Evolutionary conservation across 2,888 invertebrate genomes (phyloP).

Genomic region (Ommatoiulus sabulosus): DNA sequence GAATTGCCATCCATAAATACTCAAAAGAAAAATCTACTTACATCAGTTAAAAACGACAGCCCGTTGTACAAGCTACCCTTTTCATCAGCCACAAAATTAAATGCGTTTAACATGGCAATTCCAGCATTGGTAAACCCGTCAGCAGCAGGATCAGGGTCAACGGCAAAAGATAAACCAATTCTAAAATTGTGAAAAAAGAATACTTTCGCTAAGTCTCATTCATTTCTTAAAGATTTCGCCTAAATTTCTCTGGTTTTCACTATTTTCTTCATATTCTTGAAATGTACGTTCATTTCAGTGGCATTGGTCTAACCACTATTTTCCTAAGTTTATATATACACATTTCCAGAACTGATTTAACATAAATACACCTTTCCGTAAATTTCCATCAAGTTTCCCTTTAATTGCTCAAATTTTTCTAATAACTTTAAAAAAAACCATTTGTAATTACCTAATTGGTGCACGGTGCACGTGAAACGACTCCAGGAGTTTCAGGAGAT

Average conservation of each 20-base stretch:
- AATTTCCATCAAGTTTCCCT: too few relatives aligned
- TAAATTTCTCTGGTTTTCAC: too few relatives aligned
- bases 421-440: too few relatives aligned
- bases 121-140: constrained; percentile 78
- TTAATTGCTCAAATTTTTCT: too few relatives aligned
- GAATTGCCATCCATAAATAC: not conserved
- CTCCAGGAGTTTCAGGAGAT: constrained; percentile 86
- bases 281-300: too few relatives aligned
- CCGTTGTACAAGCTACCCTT: constrained; percentile 80
- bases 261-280: too few relatives aligned
- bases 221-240: too few relatives aligned
- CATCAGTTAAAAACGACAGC: constrained; percentile 86
- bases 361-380: too few relatives aligned
- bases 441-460: constrained; percentile 72
- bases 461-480: constrained; percentile 92
- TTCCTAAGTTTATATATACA: too few relatives aligned
- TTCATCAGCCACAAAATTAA: constrained; percentile 87
- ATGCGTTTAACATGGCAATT: constrained; percentile 87
- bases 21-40: constrained; percentile 67
- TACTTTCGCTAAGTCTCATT: too few relatives aligned
- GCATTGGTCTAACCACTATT: not conserved
- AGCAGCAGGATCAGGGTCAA: constrained; percentile 70
- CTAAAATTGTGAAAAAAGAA: constrained; percentile 70
- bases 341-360: too few relatives aligned
- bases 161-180: constrained; percentile 84